These are phyloP conservation scores for Drosophila fulvimacula DNA, from an alignment of 2,888 invertebrate genomes.

Conservation along the genomic window DNA sequence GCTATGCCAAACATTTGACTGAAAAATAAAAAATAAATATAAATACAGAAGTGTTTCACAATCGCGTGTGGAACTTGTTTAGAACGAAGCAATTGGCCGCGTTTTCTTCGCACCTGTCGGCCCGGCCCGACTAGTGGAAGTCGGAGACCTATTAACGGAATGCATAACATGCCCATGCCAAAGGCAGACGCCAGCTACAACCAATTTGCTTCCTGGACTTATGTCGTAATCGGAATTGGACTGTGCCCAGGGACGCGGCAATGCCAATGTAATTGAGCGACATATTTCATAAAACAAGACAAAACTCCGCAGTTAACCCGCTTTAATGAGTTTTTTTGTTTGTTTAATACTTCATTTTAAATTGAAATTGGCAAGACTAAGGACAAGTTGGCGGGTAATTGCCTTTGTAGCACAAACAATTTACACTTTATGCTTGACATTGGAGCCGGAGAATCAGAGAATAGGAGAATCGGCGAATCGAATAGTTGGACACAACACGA, in stretches of 20 bases:
- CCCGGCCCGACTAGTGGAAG: background rate
- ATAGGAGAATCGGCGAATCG: constrained; percentile 5
- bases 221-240: constrained; percentile 7
- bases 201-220: constrained; percentile 31
- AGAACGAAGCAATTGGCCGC: constrained; percentile 29
- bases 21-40: background rate
- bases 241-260: constrained; percentile 1
- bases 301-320: constrained; percentile 33
- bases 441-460: constrained; percentile 32
- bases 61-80: constrained; percentile 43
- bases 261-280: constrained; percentile 24
- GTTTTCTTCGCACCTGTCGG: constrained; percentile 9
- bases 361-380: constrained; percentile 42
- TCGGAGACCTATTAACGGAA: constrained; percentile 13
- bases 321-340: constrained; percentile 34
- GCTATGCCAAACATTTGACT: constrained; percentile 17
- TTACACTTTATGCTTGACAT: constrained; percentile 56
- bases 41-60: constrained; percentile 22
- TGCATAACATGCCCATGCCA: constrained; percentile 1
- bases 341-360: constrained; percentile 26
- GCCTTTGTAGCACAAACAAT: constrained; percentile 19
- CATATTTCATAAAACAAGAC: constrained; percentile 24
- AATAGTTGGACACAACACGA: constrained; percentile 57
- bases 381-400: constrained; percentile 43
- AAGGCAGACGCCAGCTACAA: constrained; percentile 10